Base-by-base conservation (phyloP, 2,888 invertebrate genomes). In the Linnaemya tessellans region DNA sequence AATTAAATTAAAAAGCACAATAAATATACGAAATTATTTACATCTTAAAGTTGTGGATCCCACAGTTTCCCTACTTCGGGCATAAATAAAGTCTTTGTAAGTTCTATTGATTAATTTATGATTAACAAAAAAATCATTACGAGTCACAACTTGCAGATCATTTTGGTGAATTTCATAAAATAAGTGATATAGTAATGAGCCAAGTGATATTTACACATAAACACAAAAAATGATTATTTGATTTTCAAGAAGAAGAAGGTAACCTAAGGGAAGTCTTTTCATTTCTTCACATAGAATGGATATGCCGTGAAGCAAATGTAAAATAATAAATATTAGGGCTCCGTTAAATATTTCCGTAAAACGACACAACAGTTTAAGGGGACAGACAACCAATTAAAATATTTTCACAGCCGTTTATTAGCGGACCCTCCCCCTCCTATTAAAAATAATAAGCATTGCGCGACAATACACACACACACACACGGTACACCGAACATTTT, bases 161-260 rank as follows among this genome's bases (percentile, higher is more conserved):
- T 58, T 58, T 65, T 38, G 38, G 18, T 30, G 25, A 62, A 74
- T 64, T 64, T 56, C 35, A 70, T 62, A 38, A 46, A 67, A 67
- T 49, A 56, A 74, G 73, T 38, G 65, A 70, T 11, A 1, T 65
- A 43, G 70, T 74, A 71, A 75, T 75, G 75, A 80, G 65, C 56
- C 58, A 58, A 58, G 15, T 71, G 58, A 64, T 74, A 49, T 54
- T 71, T 41, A 64, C 13, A 64, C 25, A 35, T 30, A 65, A 43
- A 25, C 1, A 18, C 13, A 49, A n/a, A n/a, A n/a, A n/a, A n/a
- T n/a, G n/a, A n/a, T n/a, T 3, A 51, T 30, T n/a, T n/a, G n/a
- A n/a, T 49, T 11, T 18, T 1, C 22, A n/a, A 11, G 9, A 22
- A 13, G 8, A 41, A 10, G 78, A 70, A 70, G 18, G 41, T 30